Conservation (phyloP, 2,888 invertebrate genomes). For the Pecten maximus region DNA sequence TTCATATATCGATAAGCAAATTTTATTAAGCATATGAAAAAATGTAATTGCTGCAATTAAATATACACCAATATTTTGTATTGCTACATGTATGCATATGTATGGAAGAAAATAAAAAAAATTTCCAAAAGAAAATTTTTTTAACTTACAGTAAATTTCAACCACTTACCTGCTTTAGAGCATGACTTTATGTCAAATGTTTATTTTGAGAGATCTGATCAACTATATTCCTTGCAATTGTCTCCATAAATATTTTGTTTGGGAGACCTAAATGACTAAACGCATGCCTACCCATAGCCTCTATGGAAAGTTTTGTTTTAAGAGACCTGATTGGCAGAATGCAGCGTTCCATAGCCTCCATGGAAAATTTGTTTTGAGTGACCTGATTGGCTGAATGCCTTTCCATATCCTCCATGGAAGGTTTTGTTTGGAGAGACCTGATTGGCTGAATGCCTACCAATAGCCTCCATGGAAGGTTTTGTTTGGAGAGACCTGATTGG, state of each 20-base stretch:
- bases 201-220: neutral
- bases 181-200: neutral
- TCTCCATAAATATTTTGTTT: conserved; percentile 48
- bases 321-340: conserved; percentile 74
- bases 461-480: conserved; percentile 37
- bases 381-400: conserved; percentile 72
- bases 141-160: neutral
- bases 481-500: conserved; percentile 60
- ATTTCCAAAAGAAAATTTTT: too few relatives aligned
- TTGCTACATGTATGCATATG: too few relatives aligned
- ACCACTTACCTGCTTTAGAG: neutral
- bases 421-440: too few relatives aligned
- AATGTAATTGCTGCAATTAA: too few relatives aligned
- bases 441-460: too few relatives aligned
- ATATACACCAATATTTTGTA: too few relatives aligned
- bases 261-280: conserved; percentile 77
- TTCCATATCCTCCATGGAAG: too few relatives aligned
- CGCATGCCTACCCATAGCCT: conserved; percentile 80
- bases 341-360: neutral
- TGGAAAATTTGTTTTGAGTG: neutral
- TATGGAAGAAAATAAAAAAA: too few relatives aligned
- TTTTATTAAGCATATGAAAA: too few relatives aligned
- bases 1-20: too few relatives aligned
- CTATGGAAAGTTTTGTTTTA: conserved; percentile 60
- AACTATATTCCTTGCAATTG: neutral